phyloP scores from a whole-genome alignment of 2,888 invertebrate genomes.

The Xanthorhoe spadicearia region DNA sequence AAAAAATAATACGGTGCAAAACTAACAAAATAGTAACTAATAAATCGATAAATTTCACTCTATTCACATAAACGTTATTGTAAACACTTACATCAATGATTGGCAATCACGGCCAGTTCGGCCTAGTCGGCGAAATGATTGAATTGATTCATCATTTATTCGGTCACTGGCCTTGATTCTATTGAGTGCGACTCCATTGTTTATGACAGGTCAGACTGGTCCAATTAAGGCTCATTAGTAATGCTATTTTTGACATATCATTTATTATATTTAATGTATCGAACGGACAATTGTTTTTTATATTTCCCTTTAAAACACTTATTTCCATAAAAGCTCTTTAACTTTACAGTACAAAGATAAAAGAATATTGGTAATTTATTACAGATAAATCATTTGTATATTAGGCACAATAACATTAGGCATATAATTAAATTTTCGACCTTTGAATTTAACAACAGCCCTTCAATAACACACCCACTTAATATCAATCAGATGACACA shows the following conservation, averaged over 20 bases:
- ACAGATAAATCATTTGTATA: too few relatives aligned
- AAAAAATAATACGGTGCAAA: too few relatives aligned
- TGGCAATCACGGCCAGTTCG: not conserved
- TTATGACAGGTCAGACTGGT: slow-evolving; percentile 25
- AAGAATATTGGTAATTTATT: too few relatives aligned
- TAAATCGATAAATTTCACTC: too few relatives aligned
- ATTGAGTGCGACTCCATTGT: slow-evolving; percentile 31
- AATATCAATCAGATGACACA: slow-evolving; percentile 10
- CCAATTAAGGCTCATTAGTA: slow-evolving; percentile 33
- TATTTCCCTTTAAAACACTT: not conserved
- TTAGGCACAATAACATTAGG: too few relatives aligned
- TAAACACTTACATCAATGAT: not conserved
- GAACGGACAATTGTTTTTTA: not conserved
- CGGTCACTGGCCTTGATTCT: slow-evolving; percentile 39
- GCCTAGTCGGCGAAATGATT: slow-evolving; percentile 8
- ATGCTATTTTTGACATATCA: slow-evolving; percentile 22
- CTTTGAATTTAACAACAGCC: not conserved
- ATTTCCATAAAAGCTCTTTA: too few relatives aligned
- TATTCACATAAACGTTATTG: not conserved
- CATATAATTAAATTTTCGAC: too few relatives aligned
- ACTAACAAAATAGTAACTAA: too few relatives aligned
- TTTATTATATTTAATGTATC: slow-evolving; percentile 7
- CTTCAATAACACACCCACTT: slow-evolving; percentile 1
- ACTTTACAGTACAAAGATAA: too few relatives aligned
- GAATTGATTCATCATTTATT: slow-evolving; percentile 26